Base-by-base conservation (phyloP, 2,113 vertebrate genomes). In the Dipodomys ordii region DNA sequence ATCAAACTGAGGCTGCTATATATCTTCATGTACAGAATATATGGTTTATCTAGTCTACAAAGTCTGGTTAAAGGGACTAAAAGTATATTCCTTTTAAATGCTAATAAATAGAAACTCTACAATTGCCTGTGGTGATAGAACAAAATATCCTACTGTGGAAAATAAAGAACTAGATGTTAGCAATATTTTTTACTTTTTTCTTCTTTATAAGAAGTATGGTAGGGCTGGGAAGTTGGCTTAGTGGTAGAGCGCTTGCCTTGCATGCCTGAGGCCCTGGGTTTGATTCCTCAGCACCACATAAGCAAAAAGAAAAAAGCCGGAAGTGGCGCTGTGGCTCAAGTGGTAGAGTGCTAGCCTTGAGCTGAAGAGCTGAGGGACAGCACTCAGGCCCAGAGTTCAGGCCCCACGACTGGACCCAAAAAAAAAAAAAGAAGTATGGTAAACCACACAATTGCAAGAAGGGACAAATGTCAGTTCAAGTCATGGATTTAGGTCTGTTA, bases 101-200 rank as follows among this genome's bases (percentile, higher is more conserved):
- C 16, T 82, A 86, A 83, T 60, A 89, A 25, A 64, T 60, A 88
- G 25, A 15, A 20, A 27, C 87, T 73, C 32, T 85, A 64, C 10
- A 23, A 7, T 78, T 94, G 19, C 74, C 0, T 28, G 11, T 77
- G 65, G 53, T 3, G 7, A 73, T 35, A 65, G 28, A 62, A 12
- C 65, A 89, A 71, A 80, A 73, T 39, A 83, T 44, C 88, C 73
- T 93, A 44, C 67, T 88, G 65, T 83, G 69, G 72, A 91, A 88
- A 91, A 87, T 6, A 65, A 85, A 85, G n/a, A 65, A 67, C 6
- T 46, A 6, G 6, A 90, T 46, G 1, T n/a, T 76, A 39, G 23
- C 6, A 44, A 74, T 15, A 76, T 72, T 27, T 30, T 57, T 79
- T 44, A 60, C 1, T 32, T 49, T 82, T 65, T 82, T 65, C 10